phyloP scores from a whole-genome alignment of 2,797 vertebrate species.

The Oryzias sinensis region DNA sequence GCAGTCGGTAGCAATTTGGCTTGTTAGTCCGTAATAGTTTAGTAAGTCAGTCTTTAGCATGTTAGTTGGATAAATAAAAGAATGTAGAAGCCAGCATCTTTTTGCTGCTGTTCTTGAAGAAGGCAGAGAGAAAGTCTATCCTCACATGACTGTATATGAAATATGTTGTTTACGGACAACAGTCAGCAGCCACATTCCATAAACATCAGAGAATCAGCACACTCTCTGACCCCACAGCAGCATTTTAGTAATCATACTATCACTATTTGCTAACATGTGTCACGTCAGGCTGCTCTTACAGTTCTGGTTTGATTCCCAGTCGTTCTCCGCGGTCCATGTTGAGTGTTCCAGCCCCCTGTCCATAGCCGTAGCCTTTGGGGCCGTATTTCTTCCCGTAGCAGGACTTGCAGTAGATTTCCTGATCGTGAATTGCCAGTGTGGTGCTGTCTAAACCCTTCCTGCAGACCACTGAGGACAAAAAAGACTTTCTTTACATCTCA shows the following conservation, averaged over 20 bases:
- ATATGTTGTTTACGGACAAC: slow-evolving; percentile 5
- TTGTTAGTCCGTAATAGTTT: too few relatives aligned
- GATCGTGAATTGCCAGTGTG: slow-evolving; percentile 89
- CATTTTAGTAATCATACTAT: background rate
- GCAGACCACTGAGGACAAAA: slow-evolving; percentile 84
- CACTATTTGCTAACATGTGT: too few relatives aligned
- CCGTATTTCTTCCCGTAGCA: slow-evolving; percentile 97
- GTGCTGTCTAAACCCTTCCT: slow-evolving; percentile 94
- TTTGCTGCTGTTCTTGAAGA: background rate
- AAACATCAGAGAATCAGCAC: slow-evolving; percentile 9
- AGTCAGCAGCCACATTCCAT: slow-evolving; percentile 15
- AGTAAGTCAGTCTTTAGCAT: too few relatives aligned
- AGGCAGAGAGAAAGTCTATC: background rate
- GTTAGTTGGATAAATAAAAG: too few relatives aligned
- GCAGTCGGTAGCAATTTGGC: too few relatives aligned
- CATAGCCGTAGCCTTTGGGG: slow-evolving; percentile 94
- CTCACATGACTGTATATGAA: background rate
- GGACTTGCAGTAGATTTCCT: slow-evolving; percentile 94
- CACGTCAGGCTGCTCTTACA: slow-evolving; percentile 71
- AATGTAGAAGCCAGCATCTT: too few relatives aligned
- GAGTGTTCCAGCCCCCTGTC: slow-evolving; percentile 91
- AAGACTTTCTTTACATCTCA: background rate
- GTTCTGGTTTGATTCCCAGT: slow-evolving; percentile 90
- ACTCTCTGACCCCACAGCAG: slow-evolving; percentile 6
- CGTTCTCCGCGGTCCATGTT: slow-evolving; percentile 95